A percentile compares a stretch with the other conserved stretches of the same genome.
Conservation (phyloP, 2,888 invertebrate species). For the Graphium colonna region DNA sequence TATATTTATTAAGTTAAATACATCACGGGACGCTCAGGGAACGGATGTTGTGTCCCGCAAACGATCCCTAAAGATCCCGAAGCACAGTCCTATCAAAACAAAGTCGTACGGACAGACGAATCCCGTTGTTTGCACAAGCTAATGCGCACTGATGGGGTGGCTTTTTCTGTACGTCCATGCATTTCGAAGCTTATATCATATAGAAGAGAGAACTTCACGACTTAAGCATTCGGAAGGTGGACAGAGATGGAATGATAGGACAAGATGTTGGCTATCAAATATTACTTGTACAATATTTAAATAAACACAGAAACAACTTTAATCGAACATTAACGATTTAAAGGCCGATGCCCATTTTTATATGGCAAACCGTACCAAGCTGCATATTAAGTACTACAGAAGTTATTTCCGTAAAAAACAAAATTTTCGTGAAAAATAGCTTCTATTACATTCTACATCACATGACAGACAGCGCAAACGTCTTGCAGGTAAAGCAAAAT, state of each 20-base stretch:
- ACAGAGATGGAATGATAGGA: not conserved
- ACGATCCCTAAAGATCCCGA: conserved; percentile 4
- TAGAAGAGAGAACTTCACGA: not conserved
- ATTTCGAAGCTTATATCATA: too few species aligned
- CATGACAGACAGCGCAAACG: too few species aligned
- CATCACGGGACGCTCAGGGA: not conserved
- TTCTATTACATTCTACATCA: too few species aligned
- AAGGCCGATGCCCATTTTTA: too few species aligned
- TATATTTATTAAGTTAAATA: not conserved
- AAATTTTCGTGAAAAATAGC: not conserved
- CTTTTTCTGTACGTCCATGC: not conserved
- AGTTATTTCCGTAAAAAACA: too few species aligned
- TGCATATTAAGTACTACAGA: too few species aligned
- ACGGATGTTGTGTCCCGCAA: conserved; percentile 6
- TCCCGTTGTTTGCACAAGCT: conserved; percentile 20
- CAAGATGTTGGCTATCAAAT: not conserved
- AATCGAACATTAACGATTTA: not conserved
- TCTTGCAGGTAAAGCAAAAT: too few species aligned
- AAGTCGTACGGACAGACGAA: conserved; percentile 28
- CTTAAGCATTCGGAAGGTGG: not conserved
- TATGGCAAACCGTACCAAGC: too few species aligned
- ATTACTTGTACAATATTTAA: not conserved
- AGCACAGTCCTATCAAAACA: conserved; percentile 32
- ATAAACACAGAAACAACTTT: not conserved
- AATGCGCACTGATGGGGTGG: conserved; percentile 1